Base-by-base conservation (phyloP, 2,113 vertebrate species). In the Leucosticte australis region DNA sequence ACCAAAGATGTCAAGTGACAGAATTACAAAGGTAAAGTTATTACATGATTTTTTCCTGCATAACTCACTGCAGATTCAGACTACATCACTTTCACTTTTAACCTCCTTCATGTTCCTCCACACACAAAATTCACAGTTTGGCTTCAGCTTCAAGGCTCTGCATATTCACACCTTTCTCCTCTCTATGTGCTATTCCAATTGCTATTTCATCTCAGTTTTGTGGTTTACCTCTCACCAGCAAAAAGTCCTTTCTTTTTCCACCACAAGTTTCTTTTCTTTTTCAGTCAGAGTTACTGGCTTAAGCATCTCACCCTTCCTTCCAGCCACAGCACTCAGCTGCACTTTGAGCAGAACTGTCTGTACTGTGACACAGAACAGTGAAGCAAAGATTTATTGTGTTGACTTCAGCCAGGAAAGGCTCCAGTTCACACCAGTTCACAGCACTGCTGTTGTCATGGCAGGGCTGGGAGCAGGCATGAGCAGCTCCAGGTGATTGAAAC, bases 211-310 rank as follows among this genome's bases (percentile, higher is more conserved):
- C 23, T 94, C 20, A 52, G 57, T 88, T 87, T 83, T 89, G 84
- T 89, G 75, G 82, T 92, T 91, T 91, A 73, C 87, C 35, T 92
- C 59, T 91, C 78, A 91, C 46, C 67, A 93, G 52, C 39, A 87
- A 57, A 46, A 62, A 75, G 46, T 35, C 49, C 57, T 73, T 84
- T 95, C 57, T 87, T 89, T 91, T 79, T 90, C 55, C 59, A 88
- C 67, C 82, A 88, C 75, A 87, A 76, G 73, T 5, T 39, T 27
- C 28, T 60, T 53, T 44, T 21, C 19, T 63, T 68, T 87, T 63
- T 26, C 8, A 18, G 16, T 52, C 33, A 69, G 41, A 30, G 2
- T 6, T 35, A 31, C 18, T 64, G 53, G 9, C 46, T 44, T 64
- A 83, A 74, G 44, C 16, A 56, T 41, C 62, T 64, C 21, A 0